A percentile compares a stretch with the other conserved stretches of the same genome.
Evolutionary conservation across 2,113 vertebrate species (phyloP).

Genomic region (Megaceryle maxima): DNA sequence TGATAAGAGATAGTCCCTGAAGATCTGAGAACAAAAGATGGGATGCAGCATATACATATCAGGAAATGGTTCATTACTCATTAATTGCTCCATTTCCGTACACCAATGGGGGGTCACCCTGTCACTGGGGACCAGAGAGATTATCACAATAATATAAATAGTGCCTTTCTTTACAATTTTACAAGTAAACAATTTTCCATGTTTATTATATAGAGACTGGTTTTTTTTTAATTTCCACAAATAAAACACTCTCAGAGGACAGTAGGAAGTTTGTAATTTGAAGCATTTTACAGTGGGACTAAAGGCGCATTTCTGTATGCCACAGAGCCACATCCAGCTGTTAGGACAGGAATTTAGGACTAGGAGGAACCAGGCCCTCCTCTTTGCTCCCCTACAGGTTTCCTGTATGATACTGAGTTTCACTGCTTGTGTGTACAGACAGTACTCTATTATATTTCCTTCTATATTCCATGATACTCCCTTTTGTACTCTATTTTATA

Average conservation of each 20-base stretch:
- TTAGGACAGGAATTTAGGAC: neutral
- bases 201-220: neutral
- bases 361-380: neutral
- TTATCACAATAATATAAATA: conserved; percentile 23
- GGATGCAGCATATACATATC: neutral
- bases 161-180: conserved; percentile 40
- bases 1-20: conserved; percentile 50
- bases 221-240: neutral
- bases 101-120: neutral
- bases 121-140: neutral
- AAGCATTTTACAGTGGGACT: conserved; percentile 33
- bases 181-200: conserved; percentile 6
- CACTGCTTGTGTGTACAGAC: neutral
- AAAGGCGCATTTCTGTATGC: neutral
- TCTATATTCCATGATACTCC: neutral
- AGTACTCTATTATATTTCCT: neutral
- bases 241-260: neutral
- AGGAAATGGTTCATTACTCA: conserved; percentile 29
- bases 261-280: conserved; percentile 41
- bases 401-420: neutral
- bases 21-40: conserved; percentile 39
- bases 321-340: neutral
- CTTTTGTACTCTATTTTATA: neutral
- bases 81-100: conserved; percentile 45
- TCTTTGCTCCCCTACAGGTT: neutral